Conservation (phyloP, 2,113 vertebrate genomes). For the Heterotis niloticus region DNA sequence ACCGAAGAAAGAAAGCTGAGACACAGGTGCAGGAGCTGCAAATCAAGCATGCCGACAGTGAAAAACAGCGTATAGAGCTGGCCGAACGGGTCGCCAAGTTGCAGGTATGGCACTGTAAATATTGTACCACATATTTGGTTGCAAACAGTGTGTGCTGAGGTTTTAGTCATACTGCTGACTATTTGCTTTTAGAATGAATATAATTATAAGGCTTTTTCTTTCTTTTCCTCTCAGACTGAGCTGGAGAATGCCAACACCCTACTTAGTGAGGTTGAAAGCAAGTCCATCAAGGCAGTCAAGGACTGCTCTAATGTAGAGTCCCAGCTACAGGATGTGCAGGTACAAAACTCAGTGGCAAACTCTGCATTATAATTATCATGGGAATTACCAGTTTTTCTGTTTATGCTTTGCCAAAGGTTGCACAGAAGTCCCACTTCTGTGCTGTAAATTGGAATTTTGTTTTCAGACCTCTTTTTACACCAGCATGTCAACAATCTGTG, state of each 20-base stretch:
- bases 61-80: conserved; percentile 75
- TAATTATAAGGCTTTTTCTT: not conserved
- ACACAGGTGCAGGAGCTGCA: conserved; percentile 86
- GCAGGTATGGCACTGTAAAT: conserved; percentile 68
- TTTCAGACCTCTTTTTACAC: too few species aligned
- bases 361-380: not conserved
- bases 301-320: conserved; percentile 83
- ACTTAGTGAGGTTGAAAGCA: conserved; percentile 80
- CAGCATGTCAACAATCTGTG: not conserved
- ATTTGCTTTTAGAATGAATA: too few species aligned
- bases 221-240: conserved; percentile 64
- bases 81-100: conserved; percentile 75
- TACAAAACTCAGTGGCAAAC: conserved; percentile 37
- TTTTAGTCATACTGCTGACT: too few species aligned
- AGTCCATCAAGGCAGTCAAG: conserved; percentile 84
- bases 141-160: too few species aligned
- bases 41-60: conserved; percentile 78
- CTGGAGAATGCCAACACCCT: conserved; percentile 76
- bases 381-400: too few species aligned
- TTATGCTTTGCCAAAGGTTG: too few species aligned
- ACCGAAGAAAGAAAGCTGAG: conserved; percentile 89
- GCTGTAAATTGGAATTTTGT: too few species aligned
- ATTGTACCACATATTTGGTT: too few species aligned
- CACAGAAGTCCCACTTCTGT: too few species aligned
- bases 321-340: conserved; percentile 91